These are phyloP conservation scores for Eurytemora carolleeae DNA, from an alignment of 1,140 invertebrate genomes.

Conservation along the genomic window DNA sequence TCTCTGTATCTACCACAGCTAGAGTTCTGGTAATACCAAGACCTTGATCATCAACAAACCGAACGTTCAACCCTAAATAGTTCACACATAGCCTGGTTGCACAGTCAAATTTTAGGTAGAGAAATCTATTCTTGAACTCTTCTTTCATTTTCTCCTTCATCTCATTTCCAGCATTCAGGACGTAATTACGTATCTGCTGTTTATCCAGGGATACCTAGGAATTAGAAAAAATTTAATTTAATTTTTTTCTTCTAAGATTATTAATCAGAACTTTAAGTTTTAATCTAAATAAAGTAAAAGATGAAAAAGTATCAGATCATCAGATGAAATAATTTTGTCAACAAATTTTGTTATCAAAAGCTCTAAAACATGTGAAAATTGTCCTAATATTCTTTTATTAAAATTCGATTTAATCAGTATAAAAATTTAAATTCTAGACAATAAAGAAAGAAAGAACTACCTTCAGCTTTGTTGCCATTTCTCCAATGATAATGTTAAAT, in stretches of 20 bases:
- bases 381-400: too few relatives aligned
- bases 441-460: not conserved
- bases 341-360: too few relatives aligned
- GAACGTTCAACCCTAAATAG: not conserved
- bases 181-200: not conserved
- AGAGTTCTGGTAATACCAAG: not conserved
- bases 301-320: not conserved
- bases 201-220: not conserved
- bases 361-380: too few relatives aligned
- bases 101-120: not conserved
- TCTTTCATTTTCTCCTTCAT: not conserved
- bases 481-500: not conserved
- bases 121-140: not conserved
- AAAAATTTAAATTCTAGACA: too few relatives aligned
- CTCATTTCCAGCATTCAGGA: not conserved
- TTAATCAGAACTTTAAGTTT: not conserved
- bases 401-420: not conserved
- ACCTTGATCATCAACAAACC: not conserved
- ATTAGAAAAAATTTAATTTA: not conserved
- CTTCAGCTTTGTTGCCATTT: not conserved
- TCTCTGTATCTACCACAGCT: not conserved
- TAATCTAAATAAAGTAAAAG: not conserved
- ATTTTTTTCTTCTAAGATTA: too few relatives aligned
- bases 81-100: not conserved
- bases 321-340: too few relatives aligned